phyloP scores from a whole-genome alignment of 2,113 vertebrate genomes.

The Papio anubis region DNA sequence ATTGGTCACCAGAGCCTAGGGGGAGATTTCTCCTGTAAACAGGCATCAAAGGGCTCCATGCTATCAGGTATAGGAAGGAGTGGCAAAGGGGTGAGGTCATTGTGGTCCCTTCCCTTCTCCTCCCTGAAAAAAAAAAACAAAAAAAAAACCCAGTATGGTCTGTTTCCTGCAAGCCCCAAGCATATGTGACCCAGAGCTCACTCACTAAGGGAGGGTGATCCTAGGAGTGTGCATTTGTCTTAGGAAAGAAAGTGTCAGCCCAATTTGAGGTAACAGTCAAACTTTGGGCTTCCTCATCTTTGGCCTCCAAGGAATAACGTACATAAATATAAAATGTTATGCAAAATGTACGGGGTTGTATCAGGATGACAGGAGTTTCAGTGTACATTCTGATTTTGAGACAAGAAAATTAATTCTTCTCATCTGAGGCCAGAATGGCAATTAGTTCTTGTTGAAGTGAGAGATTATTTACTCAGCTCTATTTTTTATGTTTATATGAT shows the following conservation, averaged over 20 bases:
- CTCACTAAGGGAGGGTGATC: not conserved
- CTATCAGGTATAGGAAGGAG: not conserved
- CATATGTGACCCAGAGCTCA: not conserved
- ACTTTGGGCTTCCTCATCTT: not conserved
- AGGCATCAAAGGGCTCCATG: not conserved
- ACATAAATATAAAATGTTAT: not conserved
- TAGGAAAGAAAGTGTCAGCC: not conserved
- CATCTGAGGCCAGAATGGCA: not conserved
- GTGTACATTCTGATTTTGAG: not conserved
- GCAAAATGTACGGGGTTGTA: not conserved
- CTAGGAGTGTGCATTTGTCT: not conserved
- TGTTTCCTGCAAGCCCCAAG: not conserved
- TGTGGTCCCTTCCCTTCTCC: not conserved
- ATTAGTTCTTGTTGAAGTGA: not conserved
- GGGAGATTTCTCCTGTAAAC: not conserved
- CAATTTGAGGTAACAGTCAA: not conserved
- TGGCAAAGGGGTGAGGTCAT: not conserved
- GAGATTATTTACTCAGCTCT: not conserved
- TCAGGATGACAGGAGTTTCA: not conserved
- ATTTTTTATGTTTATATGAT: not conserved
- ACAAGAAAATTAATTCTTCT: not conserved
- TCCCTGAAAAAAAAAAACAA: not conserved
- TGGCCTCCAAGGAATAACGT: not conserved
- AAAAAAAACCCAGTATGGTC: not conserved
- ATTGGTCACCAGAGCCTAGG: not conserved